Conservation (phyloP, 2,797 vertebrate species). For the Gorsachius magnificus region DNA sequence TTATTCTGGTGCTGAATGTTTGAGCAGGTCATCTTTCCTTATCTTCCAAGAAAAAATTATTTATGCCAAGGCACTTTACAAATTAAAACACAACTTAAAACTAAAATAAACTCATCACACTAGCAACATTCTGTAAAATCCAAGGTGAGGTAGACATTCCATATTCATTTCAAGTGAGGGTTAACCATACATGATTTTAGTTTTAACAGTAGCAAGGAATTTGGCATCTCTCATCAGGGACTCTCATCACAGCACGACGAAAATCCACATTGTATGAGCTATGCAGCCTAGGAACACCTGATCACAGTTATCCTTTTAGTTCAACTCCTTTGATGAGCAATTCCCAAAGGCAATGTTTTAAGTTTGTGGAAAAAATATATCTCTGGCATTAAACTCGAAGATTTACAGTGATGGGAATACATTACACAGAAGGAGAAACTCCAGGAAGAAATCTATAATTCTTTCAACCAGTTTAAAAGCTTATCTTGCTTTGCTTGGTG, state of each 20-base stretch:
- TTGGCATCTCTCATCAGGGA: neutral
- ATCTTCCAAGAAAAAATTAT: neutral
- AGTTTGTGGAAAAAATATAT: constrained; percentile 10
- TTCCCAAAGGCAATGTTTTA: neutral
- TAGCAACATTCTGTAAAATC: neutral
- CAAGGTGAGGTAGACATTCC: neutral
- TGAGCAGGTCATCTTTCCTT: neutral
- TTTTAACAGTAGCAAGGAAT: neutral
- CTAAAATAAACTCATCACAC: neutral
- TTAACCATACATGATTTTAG: neutral
- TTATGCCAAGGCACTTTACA: neutral
- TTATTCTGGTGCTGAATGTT: neutral
- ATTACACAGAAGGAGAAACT: neutral
- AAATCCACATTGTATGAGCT: neutral
- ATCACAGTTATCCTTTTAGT: constrained; percentile 7
- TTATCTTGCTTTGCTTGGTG: constrained; percentile 12
- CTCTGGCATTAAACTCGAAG: constrained; percentile 14
- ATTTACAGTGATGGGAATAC: neutral
- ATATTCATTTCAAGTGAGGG: neutral
- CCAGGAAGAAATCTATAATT: neutral
- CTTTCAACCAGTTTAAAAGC: constrained; percentile 10
- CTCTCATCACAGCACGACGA: neutral
- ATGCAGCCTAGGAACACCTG: constrained; percentile 4
- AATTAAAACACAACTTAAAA: neutral
- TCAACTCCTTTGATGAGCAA: constrained; percentile 23